Evolutionary conservation across 30 jellyfish, hydroid and myxozoan species (phyloP), one percentile per base, ranked within the genome.

Genomic region (Aurelia sp.): DNA sequence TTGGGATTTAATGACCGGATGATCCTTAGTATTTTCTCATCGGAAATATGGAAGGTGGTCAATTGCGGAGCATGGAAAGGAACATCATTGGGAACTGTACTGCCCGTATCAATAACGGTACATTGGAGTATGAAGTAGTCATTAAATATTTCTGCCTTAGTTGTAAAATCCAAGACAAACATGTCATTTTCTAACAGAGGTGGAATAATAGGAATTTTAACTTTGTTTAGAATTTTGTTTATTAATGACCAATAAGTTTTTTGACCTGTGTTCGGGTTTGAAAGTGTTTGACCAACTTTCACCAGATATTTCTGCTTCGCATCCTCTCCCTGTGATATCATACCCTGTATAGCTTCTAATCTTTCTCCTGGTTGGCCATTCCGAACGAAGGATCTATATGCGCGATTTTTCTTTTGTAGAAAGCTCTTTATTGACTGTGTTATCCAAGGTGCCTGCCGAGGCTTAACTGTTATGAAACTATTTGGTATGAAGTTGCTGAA

Each of bases 51-150:
- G 33, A 27, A 27, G 33, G 33, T 27, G 33, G 33, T 27, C 33
- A 27, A 27, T 2, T 27, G 33, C 33, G 33, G 33, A 27, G 33
- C 33, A 27, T 27, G 33, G 33, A 27, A 62, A 47, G 53, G 70
- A n/a, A 64, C 73, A 18, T 55, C 62, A 20, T 61, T 75, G 67
- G 90, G 86, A 47, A 86, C n/a, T 44, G n/a, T 70, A 55, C 94
- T 85, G 53, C 89, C 89, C 31, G 83, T 73, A 73, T 75, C 90
- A n/a, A 74, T 65, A 16, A 69, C 40, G 65, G 84, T 73, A 71
- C 96, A 86, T 35, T 86, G 96, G 35, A 74, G 68, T 21, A 47
- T 78, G 78, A 86, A 86, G 67, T 71, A 86, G 17, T 68, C 83
- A 51, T 74, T 75, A 60, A 66, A 86, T 15, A 86, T 64, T 31